phyloP scores from a whole-genome alignment of 2,113 vertebrate genomes.

The Albula goreensis region DNA sequence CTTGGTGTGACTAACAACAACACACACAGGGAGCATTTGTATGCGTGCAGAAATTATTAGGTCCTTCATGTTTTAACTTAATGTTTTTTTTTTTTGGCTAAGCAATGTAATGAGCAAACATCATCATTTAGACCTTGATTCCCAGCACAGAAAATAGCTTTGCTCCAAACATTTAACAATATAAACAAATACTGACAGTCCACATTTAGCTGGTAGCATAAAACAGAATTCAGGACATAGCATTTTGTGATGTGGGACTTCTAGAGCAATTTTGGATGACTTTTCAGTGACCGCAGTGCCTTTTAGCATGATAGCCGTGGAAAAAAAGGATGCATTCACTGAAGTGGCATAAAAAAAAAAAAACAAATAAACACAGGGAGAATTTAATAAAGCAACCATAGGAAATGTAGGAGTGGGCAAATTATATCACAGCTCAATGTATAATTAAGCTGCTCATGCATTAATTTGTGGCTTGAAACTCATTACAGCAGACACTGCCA shows the following conservation, averaged over 20 bases:
- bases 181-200: not conserved
- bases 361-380: not conserved
- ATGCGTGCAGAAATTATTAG: not conserved
- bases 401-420: not conserved
- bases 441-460: slow-evolving; percentile 3
- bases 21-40: not conserved
- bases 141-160: not conserved
- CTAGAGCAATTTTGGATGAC: not conserved
- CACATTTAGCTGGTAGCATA: not conserved
- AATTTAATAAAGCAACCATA: not conserved
- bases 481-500: not conserved
- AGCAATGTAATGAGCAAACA: not conserved
- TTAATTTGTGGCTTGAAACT: not conserved
- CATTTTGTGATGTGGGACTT: not conserved
- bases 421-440: not conserved
- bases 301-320: not conserved
- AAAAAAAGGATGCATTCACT: not conserved
- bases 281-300: not conserved
- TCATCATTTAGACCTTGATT: not conserved
- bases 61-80: not conserved
- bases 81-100: not conserved
- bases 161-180: not conserved
- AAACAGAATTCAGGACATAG: not conserved
- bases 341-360: not conserved
- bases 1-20: not conserved